Percentiles rank a stretch among this genome's conserved stretches.
phyloP scores from a whole-genome alignment of 92 coral and sea anemone genomes.

The Galaxea fascicularis region DNA sequence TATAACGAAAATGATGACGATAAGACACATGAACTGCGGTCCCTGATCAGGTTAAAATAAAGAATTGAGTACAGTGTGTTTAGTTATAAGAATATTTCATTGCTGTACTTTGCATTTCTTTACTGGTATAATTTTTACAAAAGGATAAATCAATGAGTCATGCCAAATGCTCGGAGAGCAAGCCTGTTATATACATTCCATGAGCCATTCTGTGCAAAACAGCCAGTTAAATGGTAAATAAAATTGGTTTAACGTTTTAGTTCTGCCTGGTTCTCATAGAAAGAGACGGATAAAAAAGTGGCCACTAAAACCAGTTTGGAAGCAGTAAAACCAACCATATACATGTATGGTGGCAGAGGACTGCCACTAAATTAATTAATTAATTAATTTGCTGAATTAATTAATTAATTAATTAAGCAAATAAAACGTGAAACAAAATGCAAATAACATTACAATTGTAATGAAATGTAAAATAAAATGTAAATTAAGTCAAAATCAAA shows the following conservation, averaged over 20 bases:
- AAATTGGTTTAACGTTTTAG: constrained; percentile 19
- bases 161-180: constrained; percentile 6
- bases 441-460: too few species aligned
- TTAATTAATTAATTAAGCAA: too few species aligned
- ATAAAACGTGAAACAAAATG: too few species aligned
- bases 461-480: too few species aligned
- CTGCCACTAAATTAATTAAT: too few species aligned
- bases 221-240: constrained; percentile 3
- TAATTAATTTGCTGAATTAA: too few species aligned
- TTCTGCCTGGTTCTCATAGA: constrained; percentile 23
- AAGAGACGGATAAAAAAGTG: constrained; percentile 14
- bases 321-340: constrained; percentile 28
- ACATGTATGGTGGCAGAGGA: too few species aligned
- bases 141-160: constrained; percentile 3
- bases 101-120: background rate
- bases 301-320: constrained; percentile 21
- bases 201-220: constrained; percentile 23
- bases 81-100: constrained; percentile 4
- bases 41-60: constrained; percentile 16
- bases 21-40: constrained; percentile 9
- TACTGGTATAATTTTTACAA: constrained; percentile 4
- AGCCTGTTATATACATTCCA: background rate
- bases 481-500: too few species aligned
- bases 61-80: constrained; percentile 2
- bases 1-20: constrained; percentile 1